A percentile compares a stretch with the other conserved stretches of the same genome.
phyloP scores from a whole-genome alignment of 2,888 invertebrate genomes.

The Harmothoe impar region DNA sequence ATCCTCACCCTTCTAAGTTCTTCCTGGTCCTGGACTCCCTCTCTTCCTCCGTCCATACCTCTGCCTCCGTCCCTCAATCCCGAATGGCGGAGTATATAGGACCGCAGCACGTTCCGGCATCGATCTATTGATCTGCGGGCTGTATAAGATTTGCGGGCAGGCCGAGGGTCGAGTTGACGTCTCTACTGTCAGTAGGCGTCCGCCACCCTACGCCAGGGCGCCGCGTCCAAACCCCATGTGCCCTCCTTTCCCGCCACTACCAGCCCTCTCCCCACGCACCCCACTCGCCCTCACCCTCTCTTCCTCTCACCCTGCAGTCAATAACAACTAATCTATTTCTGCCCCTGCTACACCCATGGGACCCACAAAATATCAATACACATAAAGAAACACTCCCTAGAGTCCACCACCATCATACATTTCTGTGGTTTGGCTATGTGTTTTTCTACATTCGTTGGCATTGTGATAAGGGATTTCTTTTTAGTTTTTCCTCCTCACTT shows the following conservation, averaged over 20 bases:
- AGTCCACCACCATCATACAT: not conserved
- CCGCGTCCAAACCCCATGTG: not conserved
- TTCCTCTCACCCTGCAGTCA: slow-evolving; percentile 12
- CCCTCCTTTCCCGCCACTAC: slow-evolving; percentile 8
- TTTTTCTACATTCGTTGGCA: not conserved
- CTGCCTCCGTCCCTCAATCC: slow-evolving; percentile 11
- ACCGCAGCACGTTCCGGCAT: slow-evolving; percentile 11
- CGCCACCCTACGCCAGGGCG: not conserved
- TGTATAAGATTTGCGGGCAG: slow-evolving; percentile 33
- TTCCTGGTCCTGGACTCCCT: not conserved
- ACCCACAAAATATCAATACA: slow-evolving; percentile 7
- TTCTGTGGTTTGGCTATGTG: not conserved
- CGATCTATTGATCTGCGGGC: slow-evolving; percentile 35
- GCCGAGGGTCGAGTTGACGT: not conserved
- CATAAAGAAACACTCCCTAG: not conserved
- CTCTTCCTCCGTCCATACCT: slow-evolving; percentile 21
- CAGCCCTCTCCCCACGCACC: not conserved
- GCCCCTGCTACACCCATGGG: not conserved
- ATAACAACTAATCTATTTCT: slow-evolving; percentile 39
- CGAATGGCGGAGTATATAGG: not conserved
- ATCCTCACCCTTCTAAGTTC: not conserved
- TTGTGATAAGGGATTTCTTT: not conserved
- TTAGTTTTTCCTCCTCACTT: not conserved
- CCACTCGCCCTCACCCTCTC: not conserved
- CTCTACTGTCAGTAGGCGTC: slow-evolving; percentile 1